phyloP scores from a whole-genome alignment of 2,888 invertebrate genomes.

The Cerastoderma edule region DNA sequence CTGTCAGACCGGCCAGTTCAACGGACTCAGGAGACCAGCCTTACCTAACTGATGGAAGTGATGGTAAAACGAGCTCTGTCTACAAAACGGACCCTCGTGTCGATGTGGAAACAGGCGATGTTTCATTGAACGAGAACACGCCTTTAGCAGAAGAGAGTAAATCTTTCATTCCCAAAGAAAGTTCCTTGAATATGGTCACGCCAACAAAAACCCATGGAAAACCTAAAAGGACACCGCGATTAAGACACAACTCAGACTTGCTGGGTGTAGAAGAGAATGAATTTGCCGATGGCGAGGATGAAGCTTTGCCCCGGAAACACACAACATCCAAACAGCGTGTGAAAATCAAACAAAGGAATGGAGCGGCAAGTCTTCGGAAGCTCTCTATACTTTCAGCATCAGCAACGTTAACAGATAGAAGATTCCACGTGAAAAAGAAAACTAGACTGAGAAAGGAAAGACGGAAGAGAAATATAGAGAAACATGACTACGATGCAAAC shows the following conservation, averaged over 20 bases:
- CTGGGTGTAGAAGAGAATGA: neutral
- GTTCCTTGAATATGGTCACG: too few relatives aligned
- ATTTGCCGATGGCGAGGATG: neutral
- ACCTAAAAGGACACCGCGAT: neutral
- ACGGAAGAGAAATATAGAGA: conserved; percentile 1
- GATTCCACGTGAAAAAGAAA: conserved; percentile 4
- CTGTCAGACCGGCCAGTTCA: neutral
- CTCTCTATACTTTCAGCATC: neutral
- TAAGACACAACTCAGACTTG: neutral
- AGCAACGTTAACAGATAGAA: neutral
- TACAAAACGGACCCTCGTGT: too few relatives aligned
- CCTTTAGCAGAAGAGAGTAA: too few relatives aligned
- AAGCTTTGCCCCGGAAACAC: neutral
- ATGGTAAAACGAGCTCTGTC: too few relatives aligned
- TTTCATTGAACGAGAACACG: too few relatives aligned
- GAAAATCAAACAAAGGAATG: neutral
- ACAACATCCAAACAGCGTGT: neutral
- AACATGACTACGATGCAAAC: neutral
- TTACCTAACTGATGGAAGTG: neutral
- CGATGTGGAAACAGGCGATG: too few relatives aligned
- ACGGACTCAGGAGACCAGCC: neutral
- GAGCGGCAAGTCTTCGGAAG: neutral
- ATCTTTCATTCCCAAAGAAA: too few relatives aligned
- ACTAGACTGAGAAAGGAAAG: conserved; percentile 1
- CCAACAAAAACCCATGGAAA: too few relatives aligned